Evolutionary conservation across 2,888 invertebrate genomes (phyloP), one percentile per base, ranked within the genome.

Genomic region (Agrilus biguttatus): DNA sequence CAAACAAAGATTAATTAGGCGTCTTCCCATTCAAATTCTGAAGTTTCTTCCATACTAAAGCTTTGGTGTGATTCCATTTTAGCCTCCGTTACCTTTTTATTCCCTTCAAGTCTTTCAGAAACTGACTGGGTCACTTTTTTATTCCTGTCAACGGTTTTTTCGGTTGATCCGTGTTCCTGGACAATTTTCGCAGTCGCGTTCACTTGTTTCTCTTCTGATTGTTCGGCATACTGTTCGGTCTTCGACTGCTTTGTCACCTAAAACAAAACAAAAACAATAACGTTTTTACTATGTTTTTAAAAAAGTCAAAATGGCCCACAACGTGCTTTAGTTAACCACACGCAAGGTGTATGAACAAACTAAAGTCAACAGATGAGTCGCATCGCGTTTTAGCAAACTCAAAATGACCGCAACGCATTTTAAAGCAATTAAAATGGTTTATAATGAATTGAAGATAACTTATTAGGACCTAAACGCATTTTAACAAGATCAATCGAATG

Each of bases 1-100:
- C 12, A 44, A 21, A 33, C 39, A 43, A 34, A 41, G 41, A 36
- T 33, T 55, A 48, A 59, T 45, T 54, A 56, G 43, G 60, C 60
- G 28, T 54, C 49, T 33, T 32, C 36, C 19, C 42, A 45, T 53
- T 62, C 65, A 51, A 58, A 65, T 52, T 67, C 66, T 51, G 63
- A 62, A 17, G 56, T 55, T 52, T 66, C 66, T 55, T 66, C 66
- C 53, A 62, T 61, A 41, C 62, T 61, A 47, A 58, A 66, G 51
- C 63, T 64, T 50, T 63, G 59, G 19, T 65, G 62, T 33, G 63
- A 62, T 43, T 62, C 60, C 41, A 60, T 55, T 51, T 58, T 59
- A 40, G 61, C 53, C 14, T 55, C 54, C 45, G 60, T 58, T 57
- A 65, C 63, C 59, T 63, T 56, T 42, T 58, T 55, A 44, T 59